Base-by-base conservation (phyloP, 2,888 invertebrate genomes). In the Monochamus alternatus region DNA sequence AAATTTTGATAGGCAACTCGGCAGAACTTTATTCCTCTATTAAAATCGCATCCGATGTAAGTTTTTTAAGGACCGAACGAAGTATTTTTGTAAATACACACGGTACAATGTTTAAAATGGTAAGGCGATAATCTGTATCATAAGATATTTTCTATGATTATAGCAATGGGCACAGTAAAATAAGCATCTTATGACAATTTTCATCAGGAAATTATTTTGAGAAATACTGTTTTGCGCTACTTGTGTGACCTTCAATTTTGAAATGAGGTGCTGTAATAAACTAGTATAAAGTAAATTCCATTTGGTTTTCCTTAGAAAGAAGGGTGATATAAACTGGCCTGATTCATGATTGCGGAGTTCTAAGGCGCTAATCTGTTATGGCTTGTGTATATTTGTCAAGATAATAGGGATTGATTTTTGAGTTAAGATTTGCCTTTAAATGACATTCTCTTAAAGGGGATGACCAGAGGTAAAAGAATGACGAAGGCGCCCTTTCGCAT, bases 241-340 rank as follows among this genome's bases (percentile, higher is more conserved):
- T 60, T 10, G n/a, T 5, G 60, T 30, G 31, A 31, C 12, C 60
- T 12, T 60, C 60, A 30, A 60, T 60, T 60, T 60, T 60, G 60
- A 22, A 60, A 30, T 60, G 31, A 30, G 60, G 60, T 12, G 60
- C 60, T 22, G 30, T 64, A 2, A 64, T 51, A 55, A 73, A 73
- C 12, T 51, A 5, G 22, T 1, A n/a, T n/a, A n/a, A n/a, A 1
- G 22, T 22, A 22, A 22, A 22, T 22, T 22, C 22, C 22, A 1
- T 22, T 22, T 22, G 22, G 22, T 22, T 22, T 22, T 22, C 22
- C 22, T 22, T 22, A 22, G 22, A 22, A 22, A 22, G 22, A 22
- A 22, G 22, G 22, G 22, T 22, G 22, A 22, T 22, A 22, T 22
- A 22, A 22, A 22, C 22, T 22, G 22, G 22, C 22, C 22, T 4